A percentile compares a stretch with the other conserved stretches of the same genome.
These are phyloP conservation scores for Platycheirus albimanus DNA, from an alignment of 2,888 invertebrate species.

Conservation along the genomic window DNA sequence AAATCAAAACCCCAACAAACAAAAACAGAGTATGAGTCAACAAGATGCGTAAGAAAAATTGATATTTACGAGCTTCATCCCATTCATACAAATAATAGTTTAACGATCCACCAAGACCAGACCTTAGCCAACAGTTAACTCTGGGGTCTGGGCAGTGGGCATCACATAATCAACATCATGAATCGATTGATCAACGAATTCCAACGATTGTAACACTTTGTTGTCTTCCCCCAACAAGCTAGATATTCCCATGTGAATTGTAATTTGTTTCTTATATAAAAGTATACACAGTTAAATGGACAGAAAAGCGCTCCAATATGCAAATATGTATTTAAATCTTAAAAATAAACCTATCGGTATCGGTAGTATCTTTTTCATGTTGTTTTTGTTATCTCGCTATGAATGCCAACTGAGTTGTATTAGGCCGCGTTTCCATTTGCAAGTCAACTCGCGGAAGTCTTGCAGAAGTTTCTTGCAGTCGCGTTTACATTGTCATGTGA, in stretches of 20 bases:
- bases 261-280: constrained; percentile 58
- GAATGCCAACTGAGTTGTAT: not conserved
- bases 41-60: not conserved
- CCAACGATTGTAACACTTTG: constrained; percentile 45
- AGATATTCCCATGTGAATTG: constrained; percentile 57
- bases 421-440: too few species aligned
- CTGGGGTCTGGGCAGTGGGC: constrained; percentile 11
- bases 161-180: constrained; percentile 52
- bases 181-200: constrained; percentile 66
- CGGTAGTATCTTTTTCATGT: too few species aligned
- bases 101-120: constrained; percentile 23
- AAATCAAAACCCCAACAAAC: not conserved
- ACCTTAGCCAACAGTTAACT: constrained; percentile 36
- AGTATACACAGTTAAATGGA: constrained; percentile 17
- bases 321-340: constrained; percentile 28
- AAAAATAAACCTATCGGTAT: not conserved
- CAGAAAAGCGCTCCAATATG: constrained; percentile 15
- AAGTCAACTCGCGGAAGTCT: too few species aligned
- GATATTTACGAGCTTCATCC: not conserved
- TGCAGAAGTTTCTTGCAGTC: too few species aligned
- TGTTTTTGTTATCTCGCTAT: not conserved
- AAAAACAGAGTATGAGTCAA: constrained; percentile 4
- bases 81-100: not conserved
- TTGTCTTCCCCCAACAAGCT: constrained; percentile 24
- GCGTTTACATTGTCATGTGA: too few species aligned